phyloP scores from a whole-genome alignment of 30 jellyfish, hydroid and myxozoan genomes.

The Phacellophora camtschatica region DNA sequence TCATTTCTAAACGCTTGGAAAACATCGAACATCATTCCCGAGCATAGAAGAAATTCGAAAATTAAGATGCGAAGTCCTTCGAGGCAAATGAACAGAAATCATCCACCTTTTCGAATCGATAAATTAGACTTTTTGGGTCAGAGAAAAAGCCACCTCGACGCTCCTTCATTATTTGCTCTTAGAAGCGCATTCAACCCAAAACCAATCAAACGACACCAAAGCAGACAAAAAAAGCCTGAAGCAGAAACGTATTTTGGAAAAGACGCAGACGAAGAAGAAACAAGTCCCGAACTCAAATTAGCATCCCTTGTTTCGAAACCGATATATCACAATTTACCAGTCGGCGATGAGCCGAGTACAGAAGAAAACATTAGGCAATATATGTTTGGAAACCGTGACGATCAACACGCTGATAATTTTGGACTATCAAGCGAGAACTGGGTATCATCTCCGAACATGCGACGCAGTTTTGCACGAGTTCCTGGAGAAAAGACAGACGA shows the following conservation, averaged over 20 bases:
- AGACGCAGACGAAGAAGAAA: constrained; percentile 57
- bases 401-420: background rate
- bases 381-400: constrained; percentile 36
- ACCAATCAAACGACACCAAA: constrained; percentile 23
- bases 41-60: constrained; percentile 3
- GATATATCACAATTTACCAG: constrained; percentile 60
- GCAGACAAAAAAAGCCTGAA: constrained; percentile 46
- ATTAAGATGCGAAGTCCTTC: background rate
- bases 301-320: constrained; percentile 91
- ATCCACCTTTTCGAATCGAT: constrained; percentile 11
- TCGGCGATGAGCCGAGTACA: background rate
- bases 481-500: constrained; percentile 5
- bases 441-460: constrained; percentile 1
- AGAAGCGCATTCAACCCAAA: constrained; percentile 52
- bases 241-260: constrained; percentile 80
- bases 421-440: constrained; percentile 62
- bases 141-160: constrained; percentile 43
- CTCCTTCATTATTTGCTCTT: constrained; percentile 49
- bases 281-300: constrained; percentile 74
- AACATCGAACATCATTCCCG: constrained; percentile 61
- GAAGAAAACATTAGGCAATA: constrained; percentile 44
- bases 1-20: constrained; percentile 70
- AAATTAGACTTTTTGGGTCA: constrained; percentile 28
- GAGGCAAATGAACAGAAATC: background rate
- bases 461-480: constrained; percentile 10